Base-by-base conservation (phyloP, 2,888 invertebrate genomes). In the Drosophila picticornis region DNA sequence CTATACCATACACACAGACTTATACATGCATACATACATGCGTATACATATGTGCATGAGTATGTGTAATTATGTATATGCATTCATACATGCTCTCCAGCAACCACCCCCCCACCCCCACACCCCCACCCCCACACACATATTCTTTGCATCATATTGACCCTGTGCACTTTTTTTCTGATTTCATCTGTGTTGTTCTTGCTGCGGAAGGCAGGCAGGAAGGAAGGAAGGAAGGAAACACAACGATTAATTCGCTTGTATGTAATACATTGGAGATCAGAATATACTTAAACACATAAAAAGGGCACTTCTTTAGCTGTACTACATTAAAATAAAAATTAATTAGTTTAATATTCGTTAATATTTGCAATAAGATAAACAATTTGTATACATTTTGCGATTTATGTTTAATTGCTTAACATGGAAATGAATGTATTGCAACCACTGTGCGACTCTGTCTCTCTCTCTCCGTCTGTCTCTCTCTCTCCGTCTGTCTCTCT, bases 151-250 rank as follows among this genome's bases (percentile, higher is more conserved):
- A 40, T 40, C 51, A 66, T 22, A 68, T 36, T 80, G 80, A 80
- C 80, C 80, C 80, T 80, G 80, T 80, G 77, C 76, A 80, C 25
- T 46, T 46, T 46, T 80, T 53, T 76, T 72, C 48, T 66, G 72
- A 61, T 79, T 78, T 53, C 40, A 68, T 71, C 65, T 46, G 61
- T 59, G 38, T 59, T 58, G 9, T 6, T 22, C 4, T 46, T 58
- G 57, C 29, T 66, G 48, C 43, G 43, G 46, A 48, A 34, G 13
- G 36, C 16, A 56, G 22, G 22, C 22, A 66, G 76, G 36, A 52
- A 63, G 27, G 51, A 34, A 46, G 27, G 51, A 34, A 46, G n/a
- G 25, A 58, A 51, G 43, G 52, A 69, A 32, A 51, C 19, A 36
- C 25, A 29, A 27, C 51, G 50, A 61, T 56, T n/a, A 51, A 27